Conservation (phyloP, 2,888 invertebrate genomes). For the Dryobota labecula region DNA sequence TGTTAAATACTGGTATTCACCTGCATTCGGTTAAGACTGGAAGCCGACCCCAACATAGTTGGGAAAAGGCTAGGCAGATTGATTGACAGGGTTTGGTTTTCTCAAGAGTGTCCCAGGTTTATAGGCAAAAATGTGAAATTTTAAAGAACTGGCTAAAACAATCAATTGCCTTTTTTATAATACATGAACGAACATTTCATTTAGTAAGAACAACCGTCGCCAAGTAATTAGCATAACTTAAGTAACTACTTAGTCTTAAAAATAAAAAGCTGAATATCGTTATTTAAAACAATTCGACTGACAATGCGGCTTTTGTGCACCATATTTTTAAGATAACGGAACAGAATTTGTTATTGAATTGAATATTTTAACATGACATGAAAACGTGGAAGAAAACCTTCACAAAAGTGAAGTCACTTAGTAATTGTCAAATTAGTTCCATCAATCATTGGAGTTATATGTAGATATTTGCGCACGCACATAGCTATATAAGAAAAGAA, state of each 20-base stretch:
- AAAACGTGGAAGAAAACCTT: constrained; percentile 16
- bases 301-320: constrained; percentile 31
- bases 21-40: too few species aligned
- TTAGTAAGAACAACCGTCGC: neutral
- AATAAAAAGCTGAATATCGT: constrained; percentile 6
- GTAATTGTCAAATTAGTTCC: constrained; percentile 19
- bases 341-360: constrained; percentile 53
- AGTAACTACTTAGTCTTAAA: neutral
- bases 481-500: too few species aligned
- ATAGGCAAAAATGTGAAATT: constrained; percentile 23
- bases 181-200: neutral
- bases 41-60: too few species aligned
- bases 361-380: constrained; percentile 28
- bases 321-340: constrained; percentile 33
- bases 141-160: constrained; percentile 4
- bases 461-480: neutral
- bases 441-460: neutral
- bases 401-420: neutral
- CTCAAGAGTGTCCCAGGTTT: constrained; percentile 17
- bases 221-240: constrained; percentile 20
- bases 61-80: too few species aligned
- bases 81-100: neutral
- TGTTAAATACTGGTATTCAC: too few species aligned
- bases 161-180: constrained; percentile 9
- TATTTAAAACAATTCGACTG: constrained; percentile 27